Conservation (phyloP, 2,888 invertebrate genomes). For the Timema cristinae region DNA sequence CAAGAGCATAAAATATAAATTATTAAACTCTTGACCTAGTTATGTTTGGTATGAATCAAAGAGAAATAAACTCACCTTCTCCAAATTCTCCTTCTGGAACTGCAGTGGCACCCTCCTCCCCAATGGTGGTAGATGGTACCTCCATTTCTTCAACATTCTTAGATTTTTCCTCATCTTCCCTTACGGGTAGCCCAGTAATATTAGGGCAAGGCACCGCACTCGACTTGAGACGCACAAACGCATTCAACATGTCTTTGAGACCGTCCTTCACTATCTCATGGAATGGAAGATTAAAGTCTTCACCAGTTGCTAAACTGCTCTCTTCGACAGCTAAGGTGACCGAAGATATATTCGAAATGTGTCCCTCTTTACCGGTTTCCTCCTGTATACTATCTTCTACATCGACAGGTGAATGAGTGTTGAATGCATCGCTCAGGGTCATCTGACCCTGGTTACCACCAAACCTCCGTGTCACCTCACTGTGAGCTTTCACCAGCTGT, state of each 20-base stretch:
- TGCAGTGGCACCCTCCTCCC: constrained; percentile 5
- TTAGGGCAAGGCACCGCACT: constrained; percentile 3
- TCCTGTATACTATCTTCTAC: constrained; percentile 47
- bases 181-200: neutral
- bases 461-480: constrained; percentile 58
- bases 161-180: neutral
- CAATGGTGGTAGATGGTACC: neutral
- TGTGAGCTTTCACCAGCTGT: constrained; percentile 73
- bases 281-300: neutral
- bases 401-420: constrained; percentile 54
- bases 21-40: no score
- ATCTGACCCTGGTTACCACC: constrained; percentile 31
- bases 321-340: no score
- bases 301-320: no score
- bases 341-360: no score
- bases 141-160: no score
- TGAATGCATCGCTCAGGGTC: constrained; percentile 35
- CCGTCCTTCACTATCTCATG: constrained; percentile 38
- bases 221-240: constrained; percentile 14
- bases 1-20: no score
- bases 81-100: neutral
- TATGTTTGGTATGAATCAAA: no score
- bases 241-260: constrained; percentile 25
- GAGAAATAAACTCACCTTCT: constrained; percentile 4
- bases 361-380: constrained; percentile 26